Evolutionary conservation across 2,888 invertebrate species (phyloP), one percentile per base, ranked within the genome.

Genomic region (Myathropa florea): DNA sequence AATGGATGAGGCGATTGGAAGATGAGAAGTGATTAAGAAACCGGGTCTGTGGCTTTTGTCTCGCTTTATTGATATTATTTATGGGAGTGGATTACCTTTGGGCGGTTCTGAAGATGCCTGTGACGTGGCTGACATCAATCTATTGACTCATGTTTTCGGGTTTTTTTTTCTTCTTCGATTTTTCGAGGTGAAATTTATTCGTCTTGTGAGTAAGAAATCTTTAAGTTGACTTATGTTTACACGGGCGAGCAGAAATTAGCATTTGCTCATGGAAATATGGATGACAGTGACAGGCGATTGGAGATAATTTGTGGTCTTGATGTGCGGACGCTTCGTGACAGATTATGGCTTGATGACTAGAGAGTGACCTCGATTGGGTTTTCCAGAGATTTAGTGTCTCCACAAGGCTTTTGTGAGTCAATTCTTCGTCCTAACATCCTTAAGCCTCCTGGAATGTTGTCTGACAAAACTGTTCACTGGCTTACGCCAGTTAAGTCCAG

Each of bases 61-160:
- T 59, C 23, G 64, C 57, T 67, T 64, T 70, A 60, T 70, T 75
- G 71, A 75, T 63, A 81, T 85, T 68, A 85, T 73, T 85, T 81
- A 85, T 81, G 63, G 46, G 72, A 85, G 79, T 84, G 79, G 73
- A 84, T 80, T 80, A 79, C 73, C 75, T 65, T 65, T 84, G 85
- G 81, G 71, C 64, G 75, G 81, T 72, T 81, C 70, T 46, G 33
- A 21, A 61, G 81, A 81, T 71, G 81, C 71, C 81, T 71, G 65
- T 78, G 39, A 78, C 72, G 72, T 77, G 60, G 81, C 63, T 81
- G 77, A 60, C 85, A 72, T 85, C 81, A 68, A 77, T 77, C 76
- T 81, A 76, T 85, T 81, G 84, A 81, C 24, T 83, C 68, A 78
- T 59, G 59, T 12, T 67, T 46, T 24, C 71, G 46, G 18, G 21